These are phyloP conservation scores for Bradypodion ventrale DNA, from an alignment of 2,797 vertebrate genomes.

Conservation along the genomic window DNA sequence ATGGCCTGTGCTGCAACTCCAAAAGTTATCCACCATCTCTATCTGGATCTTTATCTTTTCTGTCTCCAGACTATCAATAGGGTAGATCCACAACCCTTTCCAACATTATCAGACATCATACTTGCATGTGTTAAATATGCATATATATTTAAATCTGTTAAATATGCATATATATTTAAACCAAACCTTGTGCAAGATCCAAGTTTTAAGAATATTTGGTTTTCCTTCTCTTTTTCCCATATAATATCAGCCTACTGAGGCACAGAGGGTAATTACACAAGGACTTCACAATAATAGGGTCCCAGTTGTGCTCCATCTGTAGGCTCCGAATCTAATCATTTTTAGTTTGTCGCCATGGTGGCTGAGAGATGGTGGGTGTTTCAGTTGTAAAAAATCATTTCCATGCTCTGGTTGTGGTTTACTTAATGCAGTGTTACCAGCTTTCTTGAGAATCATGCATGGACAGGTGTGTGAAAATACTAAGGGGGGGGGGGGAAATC, in stretches of 20 bases:
- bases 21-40: no score
- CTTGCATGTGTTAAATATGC: neutral
- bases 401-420: neutral
- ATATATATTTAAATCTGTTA: no score
- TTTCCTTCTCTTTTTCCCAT: neutral
- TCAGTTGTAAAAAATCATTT: no score
- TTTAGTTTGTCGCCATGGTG: no score
- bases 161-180: neutral
- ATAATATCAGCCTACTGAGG: neutral
- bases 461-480: neutral
- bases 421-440: neutral
- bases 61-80: neutral
- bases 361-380: no score
- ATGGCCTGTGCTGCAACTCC: no score
- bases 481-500: no score
- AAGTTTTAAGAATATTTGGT: neutral
- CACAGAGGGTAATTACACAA: neutral
- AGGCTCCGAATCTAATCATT: neutral
- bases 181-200: neutral
- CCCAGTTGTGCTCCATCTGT: neutral
- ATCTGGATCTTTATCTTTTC: neutral
- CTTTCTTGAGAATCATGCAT: neutral
- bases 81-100: neutral
- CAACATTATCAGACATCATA: no score
- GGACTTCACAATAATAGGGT: neutral